Evolutionary conservation across 2,113 vertebrate genomes (phyloP), one percentile per base, ranked within the genome.

Genomic region (Triplophysa tibetana): DNA sequence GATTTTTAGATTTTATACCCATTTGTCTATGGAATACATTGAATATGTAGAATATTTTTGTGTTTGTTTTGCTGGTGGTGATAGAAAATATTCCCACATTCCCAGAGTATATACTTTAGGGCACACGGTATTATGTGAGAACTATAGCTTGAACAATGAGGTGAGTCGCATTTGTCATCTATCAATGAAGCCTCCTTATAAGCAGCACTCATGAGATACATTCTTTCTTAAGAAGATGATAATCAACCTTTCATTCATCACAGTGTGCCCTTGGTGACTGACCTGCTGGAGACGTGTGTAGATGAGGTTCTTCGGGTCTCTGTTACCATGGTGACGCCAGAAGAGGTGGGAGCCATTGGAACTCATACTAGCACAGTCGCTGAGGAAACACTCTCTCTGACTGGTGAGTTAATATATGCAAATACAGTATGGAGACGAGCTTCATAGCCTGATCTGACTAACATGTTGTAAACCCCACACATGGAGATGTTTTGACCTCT

Each of bases 211-310:
- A 24, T 11, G n/a, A 33, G 38, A 2, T 48, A 75, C 60, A 52
- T 65, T 19, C 17, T 33, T 19, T 23, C 48, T 24, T 52, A 63
- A 38, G 78, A 23, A 68, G 14, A 43, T 33, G 19, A 23, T 54
- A 65, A 76, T 67, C 80, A 43, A 13, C 48, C 8, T 58, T 86
- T 80, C 82, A 77, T 88, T 60, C 68, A 78, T 88, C 89, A 38
- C 89, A 99, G 96, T 63, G 17, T 94, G 38, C 90, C 93, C 61
- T 70, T 89, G 62, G 89, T 83, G 79, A 88, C 88, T 77, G 94
- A 95, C 60, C 86, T 96, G 84, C 85, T 94, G 89, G 95, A 96
- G 91, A 93, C 93, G 2, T 90, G 92, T 67, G 78, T 92, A 9
- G 95, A 95, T 69, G 94, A 93, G 58, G 81, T 92, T 2, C 8